Evolutionary conservation across 1,140 invertebrate species (phyloP), one percentile per base, ranked within the genome.

Genomic region (Drosophila burlai): DNA sequence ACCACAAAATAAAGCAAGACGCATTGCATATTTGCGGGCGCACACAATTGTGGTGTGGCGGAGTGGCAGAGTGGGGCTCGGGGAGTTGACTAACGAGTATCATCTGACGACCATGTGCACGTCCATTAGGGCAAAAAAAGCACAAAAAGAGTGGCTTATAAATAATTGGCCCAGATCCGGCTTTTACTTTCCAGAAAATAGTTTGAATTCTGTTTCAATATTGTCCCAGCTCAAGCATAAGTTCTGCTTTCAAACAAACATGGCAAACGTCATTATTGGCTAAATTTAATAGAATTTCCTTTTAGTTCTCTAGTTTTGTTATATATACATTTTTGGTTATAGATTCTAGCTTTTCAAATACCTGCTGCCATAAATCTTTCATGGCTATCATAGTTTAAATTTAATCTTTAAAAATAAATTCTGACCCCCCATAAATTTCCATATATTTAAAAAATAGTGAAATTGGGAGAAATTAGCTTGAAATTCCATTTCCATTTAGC

Each of bases 21-120:
- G 31, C 34, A 65, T 55, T 73, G 59, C 82, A 80, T 72, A 64
- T 71, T 63, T 69, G 72, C 50, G 38, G 40, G 31, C 18, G 45
- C 18, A 63, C 36, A 47, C 36, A 78, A 65, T 49, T 46, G 18
- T 42, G 46, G 61, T 26, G 3, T 11, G 13, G 21, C 2, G 36
- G 9, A 62, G 55, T 11, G 13, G 21, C 2, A 26, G 9, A 62
- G 55, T 10, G 36, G 26, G 18, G 4, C 2, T 1, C 10, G 24
- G 46, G 34, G 47, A 66, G 34, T 40, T 45, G 46, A 18, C 71
- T 54, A 71, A 71, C 47, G 40, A 50, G 57, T 55, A 52, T 42
- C 47, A 42, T 24, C 50, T 49, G 36, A 18, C 63, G 71, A 36
- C 74, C 63, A 45, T 60, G 34, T 42, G 34, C 18, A 21, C 26